A percentile compares a stretch with the other conserved stretches of the same genome.
Evolutionary conservation across 2,797 vertebrate genomes (phyloP).

Genomic region (Manis pentadactyla): DNA sequence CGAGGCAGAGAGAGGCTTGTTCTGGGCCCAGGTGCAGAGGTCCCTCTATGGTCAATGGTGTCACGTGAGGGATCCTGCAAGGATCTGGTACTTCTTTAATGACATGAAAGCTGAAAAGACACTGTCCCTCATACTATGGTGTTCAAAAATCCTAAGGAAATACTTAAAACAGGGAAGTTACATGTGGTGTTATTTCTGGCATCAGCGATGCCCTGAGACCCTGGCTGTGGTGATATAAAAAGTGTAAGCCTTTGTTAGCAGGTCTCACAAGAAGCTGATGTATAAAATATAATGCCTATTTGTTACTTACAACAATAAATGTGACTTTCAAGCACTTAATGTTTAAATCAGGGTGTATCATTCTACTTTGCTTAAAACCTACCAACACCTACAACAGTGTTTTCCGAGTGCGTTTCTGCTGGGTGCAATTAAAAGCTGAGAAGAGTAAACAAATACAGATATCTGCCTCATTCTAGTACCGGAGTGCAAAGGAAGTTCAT

Average conservation of each 20-base stretch:
- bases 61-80: background rate
- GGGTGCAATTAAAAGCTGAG: background rate
- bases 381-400: background rate
- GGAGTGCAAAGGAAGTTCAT: background rate
- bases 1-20: background rate
- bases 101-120: background rate
- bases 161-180: background rate
- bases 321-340: background rate
- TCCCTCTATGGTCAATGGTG: background rate
- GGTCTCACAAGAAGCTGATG: background rate
- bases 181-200: background rate
- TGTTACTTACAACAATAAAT: background rate
- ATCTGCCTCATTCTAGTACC: background rate
- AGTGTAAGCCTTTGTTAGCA: background rate
- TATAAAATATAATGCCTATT: background rate
- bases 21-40: background rate
- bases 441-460: background rate
- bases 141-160: background rate
- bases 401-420: background rate
- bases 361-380: background rate
- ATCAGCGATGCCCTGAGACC: background rate
- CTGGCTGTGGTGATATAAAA: background rate
- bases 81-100: background rate
- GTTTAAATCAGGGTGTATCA: background rate
- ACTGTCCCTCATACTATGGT: accelerated